Evolutionary conservation across 2,888 invertebrate species (phyloP).

Genomic region (Perdita meconis): DNA sequence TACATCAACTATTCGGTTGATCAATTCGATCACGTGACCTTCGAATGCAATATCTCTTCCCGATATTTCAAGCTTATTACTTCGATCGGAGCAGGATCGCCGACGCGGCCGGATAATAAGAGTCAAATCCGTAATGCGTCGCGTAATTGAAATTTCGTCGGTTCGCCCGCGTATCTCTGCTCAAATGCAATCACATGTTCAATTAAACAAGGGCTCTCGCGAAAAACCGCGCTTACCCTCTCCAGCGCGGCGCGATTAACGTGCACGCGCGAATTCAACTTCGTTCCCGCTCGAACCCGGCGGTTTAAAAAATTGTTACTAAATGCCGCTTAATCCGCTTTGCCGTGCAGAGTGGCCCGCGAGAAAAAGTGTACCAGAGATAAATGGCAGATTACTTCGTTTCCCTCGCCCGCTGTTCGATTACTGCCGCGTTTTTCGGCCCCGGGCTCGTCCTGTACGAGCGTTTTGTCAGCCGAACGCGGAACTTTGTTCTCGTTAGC

Average conservation of each 20-base stretch:
- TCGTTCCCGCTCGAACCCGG: constrained; percentile 38
- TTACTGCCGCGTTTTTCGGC: not conserved
- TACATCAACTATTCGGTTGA: not conserved
- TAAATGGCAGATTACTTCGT: not conserved
- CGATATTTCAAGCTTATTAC: not conserved
- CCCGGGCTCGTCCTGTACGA: not conserved
- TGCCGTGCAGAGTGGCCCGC: constrained; percentile 9
- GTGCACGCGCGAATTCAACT: constrained; percentile 17
- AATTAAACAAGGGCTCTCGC: constrained; percentile 28
- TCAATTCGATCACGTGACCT: not conserved
- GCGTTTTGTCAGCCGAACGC: not conserved
- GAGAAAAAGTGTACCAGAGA: constrained; percentile 4
- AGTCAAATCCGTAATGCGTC: constrained; percentile 14
- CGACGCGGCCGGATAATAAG: not conserved
- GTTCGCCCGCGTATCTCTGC: not conserved
- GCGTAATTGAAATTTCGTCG: constrained; percentile 44
- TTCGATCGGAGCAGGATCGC: not conserved
- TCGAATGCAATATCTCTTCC: not conserved
- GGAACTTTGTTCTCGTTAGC: constrained; percentile 62
- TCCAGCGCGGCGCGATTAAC: constrained; percentile 24
- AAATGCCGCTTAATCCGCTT: constrained; percentile 42
- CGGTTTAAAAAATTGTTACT: constrained; percentile 22
- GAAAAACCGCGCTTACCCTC: constrained; percentile 36
- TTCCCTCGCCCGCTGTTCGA: not conserved
- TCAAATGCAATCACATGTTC: constrained; percentile 34